Base-by-base conservation (phyloP, 2,797 vertebrate species). In the Presbytis comata region DNA sequence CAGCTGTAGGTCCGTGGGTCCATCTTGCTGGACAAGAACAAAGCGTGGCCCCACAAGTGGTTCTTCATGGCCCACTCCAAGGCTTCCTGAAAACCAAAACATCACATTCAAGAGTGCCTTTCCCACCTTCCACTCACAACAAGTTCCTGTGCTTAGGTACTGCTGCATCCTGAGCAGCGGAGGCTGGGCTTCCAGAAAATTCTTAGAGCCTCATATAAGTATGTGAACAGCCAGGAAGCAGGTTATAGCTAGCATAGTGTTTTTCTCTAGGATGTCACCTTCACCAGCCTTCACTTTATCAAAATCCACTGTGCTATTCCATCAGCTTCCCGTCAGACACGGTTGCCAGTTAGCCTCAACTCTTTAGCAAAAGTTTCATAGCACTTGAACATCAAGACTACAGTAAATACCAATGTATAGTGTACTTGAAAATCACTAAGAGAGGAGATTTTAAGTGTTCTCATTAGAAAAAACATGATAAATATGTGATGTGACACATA, bases 21-120 rank as follows among this genome's bases (percentile, higher is more conserved):
- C 99, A 99, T 99, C 98, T 99, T 99, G 98, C 99, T 99, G 96
- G 99, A 99, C 80, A 99, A 98, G 98, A 99, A 99, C 72, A 99
- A 98, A 7, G 99, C 99, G 5, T 99, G 99, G 12, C 99, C 99
- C 99, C 99, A 99, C 67, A 99, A 97, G 21, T 99, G 98, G 41
- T 98, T 99, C 98, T 98, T 99, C 99, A 99, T 99, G 64, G 99
- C 99, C 76, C 99, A 99, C 75, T 99, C 99, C 97, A 99, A 97
- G 48, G 99, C 99, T 96, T 99, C 99, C 99, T 99, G 97, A 48
- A 96, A 95, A 72, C 95, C 67, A 93, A 64, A 81, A 8, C 61
- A 19, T 8, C 55, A 21, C n/a, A 10, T 12, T 92, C 59, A 79
- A 13, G 8, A 12, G 9, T 1, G 21, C 55, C 33, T 33, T 46